Base-by-base conservation (phyloP, 1,140 invertebrate species). In the Whitmania pigra region DNA sequence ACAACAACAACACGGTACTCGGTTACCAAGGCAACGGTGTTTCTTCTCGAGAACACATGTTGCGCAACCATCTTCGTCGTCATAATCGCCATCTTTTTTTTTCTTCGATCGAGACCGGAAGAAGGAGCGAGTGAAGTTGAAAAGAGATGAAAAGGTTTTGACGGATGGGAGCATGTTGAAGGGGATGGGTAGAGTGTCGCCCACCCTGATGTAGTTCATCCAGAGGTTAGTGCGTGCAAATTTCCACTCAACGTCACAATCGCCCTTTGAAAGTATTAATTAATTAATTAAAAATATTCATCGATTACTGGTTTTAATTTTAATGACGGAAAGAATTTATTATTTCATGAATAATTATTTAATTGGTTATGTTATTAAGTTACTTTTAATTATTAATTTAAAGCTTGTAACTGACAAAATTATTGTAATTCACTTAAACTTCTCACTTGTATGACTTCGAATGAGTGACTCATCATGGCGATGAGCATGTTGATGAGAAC, bases 181-280 rank as follows among this genome's bases (percentile, higher is more conserved):
- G 0, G 94, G 95, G 18, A 93, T 91, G 7, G 95, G 94, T 36
- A 90, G 89, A 0, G 94, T 97, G 15, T 90, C 93, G 20, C 93
- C 93, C 82, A 97, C 94, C 82, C 97, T 94, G 82, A 98, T 97
- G 83, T 95, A 97, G 81, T 92, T 96, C 76, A 98, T 94, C 94
- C 94, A 98, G 22, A 98, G 83, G 84, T 94, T 94, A 76, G 80
- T 80, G 7, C 95, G 85, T 0, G 94, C 95, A 83, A 97, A 98
- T 84, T 98, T 98, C 95, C 94, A 98, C 82, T 97, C 94, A 53
- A 90, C 88, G 82, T 98, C 94, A 53, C 69, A 70, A 22, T 70
- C 69, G 40, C 69, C 69, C 69, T 70, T 36, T 2, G 29, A 0
- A 25, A 20, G 43, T 7, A 13, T n/a, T n/a, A n/a, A n/a, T n/a